Percentiles rank a stretch among this genome's conserved stretches.
phyloP scores from a whole-genome alignment of 2,113 vertebrate species.

The Salvator merianae region DNA sequence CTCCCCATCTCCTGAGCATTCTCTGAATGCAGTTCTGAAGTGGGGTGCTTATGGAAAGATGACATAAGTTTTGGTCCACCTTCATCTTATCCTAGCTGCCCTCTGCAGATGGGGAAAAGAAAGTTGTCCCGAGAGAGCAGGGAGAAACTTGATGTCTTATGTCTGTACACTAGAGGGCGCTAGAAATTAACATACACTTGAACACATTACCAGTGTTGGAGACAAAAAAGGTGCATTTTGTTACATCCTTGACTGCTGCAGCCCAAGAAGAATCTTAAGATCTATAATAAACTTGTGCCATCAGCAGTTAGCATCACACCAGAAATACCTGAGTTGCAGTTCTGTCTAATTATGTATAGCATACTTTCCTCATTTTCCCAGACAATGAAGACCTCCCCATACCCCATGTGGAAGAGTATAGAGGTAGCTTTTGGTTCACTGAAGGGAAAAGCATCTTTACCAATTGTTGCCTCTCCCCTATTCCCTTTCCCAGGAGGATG shows the following conservation, averaged over 20 bases:
- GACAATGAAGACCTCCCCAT: too few relatives aligned
- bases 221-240: neutral
- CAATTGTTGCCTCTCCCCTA: too few relatives aligned
- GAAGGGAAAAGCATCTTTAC: too few relatives aligned
- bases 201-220: neutral
- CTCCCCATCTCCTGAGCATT: neutral
- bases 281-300: neutral
- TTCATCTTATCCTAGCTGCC: neutral
- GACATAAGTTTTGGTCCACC: neutral
- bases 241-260: neutral
- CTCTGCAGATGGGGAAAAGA: neutral
- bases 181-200: neutral
- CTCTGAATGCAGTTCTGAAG: too few relatives aligned
- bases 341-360: neutral
- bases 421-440: too few relatives aligned
- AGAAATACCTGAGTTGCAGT: neutral
- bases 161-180: slow-evolving; percentile 12
- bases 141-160: neutral
- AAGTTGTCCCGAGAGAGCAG: neutral
- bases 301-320: neutral
- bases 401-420: too few relatives aligned
- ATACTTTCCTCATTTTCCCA: too few relatives aligned
- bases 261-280: neutral
- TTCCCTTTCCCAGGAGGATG: too few relatives aligned
- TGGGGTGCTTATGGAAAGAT: neutral